A percentile compares a stretch with the other conserved stretches of the same genome.
Evolutionary conservation across 2,113 vertebrate genomes (phyloP).

Genomic region (Brienomyrus brachyistius): DNA sequence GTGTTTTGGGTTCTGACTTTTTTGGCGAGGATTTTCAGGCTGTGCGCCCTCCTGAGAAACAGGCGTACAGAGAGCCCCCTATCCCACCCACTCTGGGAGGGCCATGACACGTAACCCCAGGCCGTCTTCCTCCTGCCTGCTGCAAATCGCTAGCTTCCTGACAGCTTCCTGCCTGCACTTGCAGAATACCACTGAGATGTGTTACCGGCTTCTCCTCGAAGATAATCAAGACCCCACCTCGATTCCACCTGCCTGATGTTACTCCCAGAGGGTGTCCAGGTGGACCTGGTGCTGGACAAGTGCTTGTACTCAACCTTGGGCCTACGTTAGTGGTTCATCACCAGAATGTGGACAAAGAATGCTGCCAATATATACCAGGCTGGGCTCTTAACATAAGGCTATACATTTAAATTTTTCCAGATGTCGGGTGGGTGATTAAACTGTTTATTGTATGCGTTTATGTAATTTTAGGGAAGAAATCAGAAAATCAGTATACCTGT

Average conservation of each 20-base stretch:
- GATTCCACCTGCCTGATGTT: constrained; percentile 3
- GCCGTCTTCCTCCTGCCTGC: background rate
- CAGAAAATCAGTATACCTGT: background rate
- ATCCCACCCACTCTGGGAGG: background rate
- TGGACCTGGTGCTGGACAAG: constrained; percentile 10
- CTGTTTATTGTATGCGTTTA: background rate
- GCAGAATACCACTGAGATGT: constrained; percentile 30
- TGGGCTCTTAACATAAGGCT: constrained; percentile 8
- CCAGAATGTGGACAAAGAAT: constrained; percentile 14
- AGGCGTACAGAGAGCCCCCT: background rate
- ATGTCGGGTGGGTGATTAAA: constrained; percentile 10
- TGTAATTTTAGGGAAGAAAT: background rate
- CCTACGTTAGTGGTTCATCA: background rate
- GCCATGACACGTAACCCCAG: background rate
- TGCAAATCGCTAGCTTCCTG: background rate
- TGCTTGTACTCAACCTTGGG: background rate
- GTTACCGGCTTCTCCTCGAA: constrained; percentile 8
- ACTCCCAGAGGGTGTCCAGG: constrained; percentile 28
- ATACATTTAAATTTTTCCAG: constrained; percentile 18
- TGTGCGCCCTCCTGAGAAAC: background rate
- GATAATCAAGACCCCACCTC: background rate
- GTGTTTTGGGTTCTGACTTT: background rate
- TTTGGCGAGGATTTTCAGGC: background rate
- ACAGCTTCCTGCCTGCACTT: constrained; percentile 26
- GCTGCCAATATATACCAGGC: constrained; percentile 16